phyloP scores from a whole-genome alignment of 2,113 vertebrate genomes.

The Piliocolobus tephrosceles region DNA sequence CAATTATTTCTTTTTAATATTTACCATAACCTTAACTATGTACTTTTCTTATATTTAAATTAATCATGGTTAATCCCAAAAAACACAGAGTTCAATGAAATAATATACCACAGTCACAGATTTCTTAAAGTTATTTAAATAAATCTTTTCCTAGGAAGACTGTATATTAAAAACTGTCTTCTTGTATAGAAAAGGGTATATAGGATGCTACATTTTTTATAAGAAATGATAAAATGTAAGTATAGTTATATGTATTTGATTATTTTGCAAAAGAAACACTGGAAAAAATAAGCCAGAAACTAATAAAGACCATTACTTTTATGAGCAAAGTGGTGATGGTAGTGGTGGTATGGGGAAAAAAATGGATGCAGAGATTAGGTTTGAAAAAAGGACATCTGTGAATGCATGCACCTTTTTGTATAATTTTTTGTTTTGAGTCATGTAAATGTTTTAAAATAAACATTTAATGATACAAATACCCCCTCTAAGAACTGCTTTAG shows the following conservation, averaged over 20 bases:
- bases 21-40: background rate
- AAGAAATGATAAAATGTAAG: background rate
- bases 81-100: background rate
- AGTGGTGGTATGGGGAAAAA: background rate
- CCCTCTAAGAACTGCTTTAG: background rate
- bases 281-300: background rate
- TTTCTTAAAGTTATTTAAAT: background rate
- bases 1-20: background rate
- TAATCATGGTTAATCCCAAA: background rate
- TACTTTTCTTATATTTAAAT: background rate
- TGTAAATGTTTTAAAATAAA: background rate
- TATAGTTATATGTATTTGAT: background rate
- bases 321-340: background rate
- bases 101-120: background rate
- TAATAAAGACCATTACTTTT: background rate
- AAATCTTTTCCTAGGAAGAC: background rate
- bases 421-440: background rate
- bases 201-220: background rate
- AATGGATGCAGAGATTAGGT: background rate
- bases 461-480: background rate
- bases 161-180: background rate
- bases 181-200: background rate
- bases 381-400: background rate
- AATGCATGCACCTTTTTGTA: background rate
- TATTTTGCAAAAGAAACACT: background rate